phyloP scores from a whole-genome alignment of 2,797 vertebrate genomes.

The Syngnathus rostellatus region DNA sequence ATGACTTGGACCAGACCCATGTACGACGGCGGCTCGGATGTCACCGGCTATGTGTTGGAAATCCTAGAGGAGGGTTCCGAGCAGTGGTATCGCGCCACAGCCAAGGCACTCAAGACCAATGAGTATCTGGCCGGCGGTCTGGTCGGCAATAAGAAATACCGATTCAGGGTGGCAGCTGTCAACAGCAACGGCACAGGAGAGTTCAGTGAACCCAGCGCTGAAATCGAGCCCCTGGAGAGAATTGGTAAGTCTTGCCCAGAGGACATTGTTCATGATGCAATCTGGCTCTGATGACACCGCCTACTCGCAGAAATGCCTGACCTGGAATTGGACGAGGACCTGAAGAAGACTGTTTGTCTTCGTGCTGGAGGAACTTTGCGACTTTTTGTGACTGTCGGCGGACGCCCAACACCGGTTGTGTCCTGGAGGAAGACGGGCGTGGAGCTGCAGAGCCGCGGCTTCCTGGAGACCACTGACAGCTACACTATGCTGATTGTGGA shows the following conservation, averaged over 20 bases:
- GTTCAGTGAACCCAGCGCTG: conserved; percentile 83
- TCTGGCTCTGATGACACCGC: neutral
- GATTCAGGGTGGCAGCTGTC: conserved; percentile 87
- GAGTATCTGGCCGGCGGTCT: conserved; percentile 83
- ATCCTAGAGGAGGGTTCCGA: conserved; percentile 87
- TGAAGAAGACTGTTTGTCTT: conserved; percentile 91
- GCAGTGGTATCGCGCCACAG: conserved; percentile 92
- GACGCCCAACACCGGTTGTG: conserved; percentile 83
- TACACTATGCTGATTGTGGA: conserved; percentile 85
- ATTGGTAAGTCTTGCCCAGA: conserved; percentile 70
- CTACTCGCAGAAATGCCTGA: conserved; percentile 84
- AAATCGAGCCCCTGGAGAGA: conserved; percentile 85
- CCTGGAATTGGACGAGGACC: conserved; percentile 87
- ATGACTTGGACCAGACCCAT: conserved; percentile 92
- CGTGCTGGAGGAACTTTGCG: conserved; percentile 89
- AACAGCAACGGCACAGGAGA: conserved; percentile 92
- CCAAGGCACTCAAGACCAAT: conserved; percentile 75
- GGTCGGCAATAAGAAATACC: conserved; percentile 82
- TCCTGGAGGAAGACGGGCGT: conserved; percentile 89
- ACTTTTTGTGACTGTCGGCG: conserved; percentile 81
- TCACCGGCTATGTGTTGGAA: conserved; percentile 89
- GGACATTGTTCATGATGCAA: neutral
- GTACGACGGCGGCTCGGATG: conserved; percentile 89
- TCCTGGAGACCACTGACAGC: conserved; percentile 89
- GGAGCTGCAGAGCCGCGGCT: conserved; percentile 84